These are phyloP conservation scores for Watsonalla binaria DNA, from an alignment of 2,888 invertebrate genomes.

Conservation along the genomic window DNA sequence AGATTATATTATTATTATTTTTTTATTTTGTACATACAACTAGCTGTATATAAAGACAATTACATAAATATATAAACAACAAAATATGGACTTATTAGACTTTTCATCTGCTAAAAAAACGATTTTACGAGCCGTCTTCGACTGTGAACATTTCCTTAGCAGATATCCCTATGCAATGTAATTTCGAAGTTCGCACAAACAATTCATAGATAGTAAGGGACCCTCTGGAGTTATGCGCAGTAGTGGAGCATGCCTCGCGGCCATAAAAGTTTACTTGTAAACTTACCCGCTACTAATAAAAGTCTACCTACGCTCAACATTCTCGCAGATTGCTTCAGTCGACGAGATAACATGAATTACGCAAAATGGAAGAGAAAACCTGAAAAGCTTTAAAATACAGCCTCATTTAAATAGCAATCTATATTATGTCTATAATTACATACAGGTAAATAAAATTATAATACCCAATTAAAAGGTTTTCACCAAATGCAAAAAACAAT, in stretches of 20 bases:
- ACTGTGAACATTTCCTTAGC: neutral
- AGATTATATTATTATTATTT: too few species aligned
- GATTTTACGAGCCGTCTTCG: neutral
- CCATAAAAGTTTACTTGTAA: constrained; percentile 17
- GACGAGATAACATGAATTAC: neutral
- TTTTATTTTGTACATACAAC: too few species aligned
- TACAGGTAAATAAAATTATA: too few species aligned
- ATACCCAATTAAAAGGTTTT: too few species aligned
- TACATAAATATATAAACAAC: too few species aligned
- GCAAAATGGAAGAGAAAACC: constrained; percentile 5
- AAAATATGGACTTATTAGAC: too few species aligned
- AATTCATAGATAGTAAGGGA: constrained; percentile 7
- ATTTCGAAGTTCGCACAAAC: neutral
- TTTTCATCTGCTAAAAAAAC: too few species aligned
- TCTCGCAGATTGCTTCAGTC: constrained; percentile 18
- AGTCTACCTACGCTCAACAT: constrained; percentile 19
- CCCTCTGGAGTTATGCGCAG: constrained; percentile 1
- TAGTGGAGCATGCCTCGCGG: constrained; percentile 1
- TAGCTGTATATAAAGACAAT: too few species aligned
- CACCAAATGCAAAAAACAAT: too few species aligned
- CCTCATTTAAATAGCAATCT: too few species aligned
- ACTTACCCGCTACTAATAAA: constrained; percentile 33
- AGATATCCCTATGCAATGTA: neutral
- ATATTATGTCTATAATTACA: too few species aligned
- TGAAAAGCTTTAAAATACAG: too few species aligned